These are phyloP conservation scores for Magallana ariakensis DNA, from an alignment of 1,140 invertebrate genomes.

Conservation along the genomic window DNA sequence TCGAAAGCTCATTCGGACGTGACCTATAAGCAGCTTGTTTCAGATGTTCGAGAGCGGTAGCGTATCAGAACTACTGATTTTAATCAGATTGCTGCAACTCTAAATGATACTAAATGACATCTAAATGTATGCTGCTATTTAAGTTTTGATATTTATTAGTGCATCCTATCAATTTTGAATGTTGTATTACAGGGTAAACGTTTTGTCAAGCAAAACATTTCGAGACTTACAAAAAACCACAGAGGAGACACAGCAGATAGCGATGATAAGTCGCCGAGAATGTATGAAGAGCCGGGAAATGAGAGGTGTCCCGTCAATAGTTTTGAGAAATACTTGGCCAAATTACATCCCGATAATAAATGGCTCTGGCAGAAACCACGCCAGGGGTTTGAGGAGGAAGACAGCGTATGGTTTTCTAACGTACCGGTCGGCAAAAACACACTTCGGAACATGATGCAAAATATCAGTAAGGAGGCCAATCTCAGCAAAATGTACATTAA, in stretches of 20 bases:
- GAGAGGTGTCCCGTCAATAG: background rate
- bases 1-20: too few species aligned
- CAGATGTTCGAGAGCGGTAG: too few species aligned
- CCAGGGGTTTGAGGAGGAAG: background rate
- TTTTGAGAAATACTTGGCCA: conserved; percentile 25
- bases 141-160: background rate
- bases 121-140: background rate
- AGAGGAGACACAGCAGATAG: background rate
- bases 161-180: background rate
- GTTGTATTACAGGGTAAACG: background rate
- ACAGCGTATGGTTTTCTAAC: conserved; percentile 48
- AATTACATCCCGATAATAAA: background rate
- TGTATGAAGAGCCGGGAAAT: conserved; percentile 16
- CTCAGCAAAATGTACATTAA: conserved; percentile 45
- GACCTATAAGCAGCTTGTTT: too few species aligned
- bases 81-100: too few species aligned
- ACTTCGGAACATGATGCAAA: conserved; percentile 42
- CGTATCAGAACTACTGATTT: too few species aligned
- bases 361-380: background rate
- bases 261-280: conserved; percentile 17
- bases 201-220: background rate
- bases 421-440: conserved; percentile 48
- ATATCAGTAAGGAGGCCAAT: background rate
- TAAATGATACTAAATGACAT: background rate
- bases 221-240: background rate